Evolutionary conservation across 2,113 vertebrate genomes (phyloP), one percentile per base, ranked within the genome.

Genomic region (Poeciliopsis retropinna): DNA sequence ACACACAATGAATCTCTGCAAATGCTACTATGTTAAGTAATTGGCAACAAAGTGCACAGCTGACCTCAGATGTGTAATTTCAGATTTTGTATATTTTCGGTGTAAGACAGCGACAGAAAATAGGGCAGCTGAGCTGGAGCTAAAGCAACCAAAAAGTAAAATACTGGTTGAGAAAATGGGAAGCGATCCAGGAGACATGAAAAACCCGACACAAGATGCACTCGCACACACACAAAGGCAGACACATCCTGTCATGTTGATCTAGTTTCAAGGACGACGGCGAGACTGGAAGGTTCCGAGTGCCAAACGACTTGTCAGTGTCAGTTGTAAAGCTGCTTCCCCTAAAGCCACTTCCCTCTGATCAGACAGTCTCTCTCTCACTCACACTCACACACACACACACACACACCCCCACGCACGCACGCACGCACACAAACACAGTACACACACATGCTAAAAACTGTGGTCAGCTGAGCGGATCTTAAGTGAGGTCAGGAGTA

Each of bases 231-330:
- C 73, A 78, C 29, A 41, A 60, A 82, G 60, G 64, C 86, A 89
- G 80, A 93, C 87, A 82, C 79, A 88, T 91, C 84, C 86, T 86
- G 87, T 89, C 88, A 80, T 81, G 88, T 86, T 87, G 89, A 89
- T 91, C 83, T 85, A 76, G 84, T 90, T 89, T 91, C 90, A 91
- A 93, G 92, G 92, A 92, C 88, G 89, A 83, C 79, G 75, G 86
- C 66, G 71, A 72, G 88, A 83, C 72, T 85, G 80, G 72, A 81
- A 81, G 84, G 84, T 65, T 85, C 29, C 47, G 74, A 84, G 86
- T 85, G 87, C 90, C 89, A 91, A 89, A 91, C 71, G 74, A 85
- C 89, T 89, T 89, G 90, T 91, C 89, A 91, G 85, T 85, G 88
- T 91, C 81, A 90, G 90, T 89, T 91, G 85, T 88, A 90, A 91